These are phyloP conservation scores for Apocrypta bakeri DNA, from an alignment of 1,140 invertebrate species.

Conservation along the genomic window DNA sequence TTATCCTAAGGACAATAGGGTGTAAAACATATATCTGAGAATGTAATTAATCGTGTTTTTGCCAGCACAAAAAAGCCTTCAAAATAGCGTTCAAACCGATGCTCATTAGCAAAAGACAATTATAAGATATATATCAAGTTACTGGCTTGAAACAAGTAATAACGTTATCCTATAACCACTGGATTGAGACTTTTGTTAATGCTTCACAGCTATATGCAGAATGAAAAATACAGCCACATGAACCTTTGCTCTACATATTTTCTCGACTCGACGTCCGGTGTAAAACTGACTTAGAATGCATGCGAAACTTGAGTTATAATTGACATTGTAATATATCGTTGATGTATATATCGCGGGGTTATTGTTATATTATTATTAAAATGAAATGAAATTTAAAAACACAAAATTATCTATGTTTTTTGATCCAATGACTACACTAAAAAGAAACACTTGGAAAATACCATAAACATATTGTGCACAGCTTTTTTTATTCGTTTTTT, in stretches of 20 bases:
- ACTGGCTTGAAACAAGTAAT: conserved; percentile 8
- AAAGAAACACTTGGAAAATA: neutral
- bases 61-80: conserved; percentile 35
- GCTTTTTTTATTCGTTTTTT: conserved; percentile 66
- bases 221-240: neutral
- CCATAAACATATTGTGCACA: conserved; percentile 59
- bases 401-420: conserved; percentile 10
- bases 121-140: neutral
- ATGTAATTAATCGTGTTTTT: conserved; percentile 29
- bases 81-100: conserved; percentile 7
- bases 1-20: conserved; percentile 27
- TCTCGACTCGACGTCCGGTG: conserved; percentile 14
- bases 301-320: conserved; percentile 46
- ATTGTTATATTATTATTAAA: conserved; percentile 72
- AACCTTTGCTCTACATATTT: conserved; percentile 28
- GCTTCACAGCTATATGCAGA: neutral
- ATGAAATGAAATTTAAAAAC: conserved; percentile 62
- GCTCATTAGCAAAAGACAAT: neutral
- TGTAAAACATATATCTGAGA: conserved; percentile 28
- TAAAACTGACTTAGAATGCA: conserved; percentile 40
- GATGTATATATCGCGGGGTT: conserved; percentile 70
- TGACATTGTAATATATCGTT: conserved; percentile 71
- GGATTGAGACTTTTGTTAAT: conserved; percentile 6
- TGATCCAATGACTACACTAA: neutral
- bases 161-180: neutral